These are phyloP conservation scores for Cephalopterus ornatus DNA, from an alignment of 2,113 vertebrate genomes.

Conservation along the genomic window DNA sequence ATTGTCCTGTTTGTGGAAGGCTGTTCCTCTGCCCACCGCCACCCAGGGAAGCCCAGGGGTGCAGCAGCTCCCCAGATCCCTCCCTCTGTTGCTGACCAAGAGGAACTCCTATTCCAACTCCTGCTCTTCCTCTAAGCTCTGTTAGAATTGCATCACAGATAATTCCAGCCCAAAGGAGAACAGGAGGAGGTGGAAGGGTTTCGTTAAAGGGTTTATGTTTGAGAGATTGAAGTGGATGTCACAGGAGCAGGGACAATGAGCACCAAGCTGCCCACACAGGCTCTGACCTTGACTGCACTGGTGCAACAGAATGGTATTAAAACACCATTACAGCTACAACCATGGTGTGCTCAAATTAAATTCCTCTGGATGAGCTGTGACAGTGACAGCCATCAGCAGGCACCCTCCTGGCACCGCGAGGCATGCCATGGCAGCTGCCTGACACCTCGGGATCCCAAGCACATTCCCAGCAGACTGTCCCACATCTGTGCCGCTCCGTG, in stretches of 20 bases:
- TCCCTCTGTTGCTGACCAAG: fast-evolving
- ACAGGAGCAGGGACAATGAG: neutral
- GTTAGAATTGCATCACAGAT: neutral
- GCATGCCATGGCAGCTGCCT: neutral
- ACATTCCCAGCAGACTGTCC: fast-evolving
- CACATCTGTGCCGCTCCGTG: neutral
- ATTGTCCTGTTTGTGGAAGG: neutral
- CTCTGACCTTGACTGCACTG: fast-evolving
- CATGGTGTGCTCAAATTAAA: fast-evolving
- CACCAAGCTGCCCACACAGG: neutral
- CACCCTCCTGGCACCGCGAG: neutral
- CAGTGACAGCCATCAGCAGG: fast-evolving
- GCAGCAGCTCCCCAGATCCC: neutral
- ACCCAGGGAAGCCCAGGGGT: neutral
- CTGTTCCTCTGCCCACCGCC: too few species aligned
- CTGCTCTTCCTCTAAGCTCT: neutral
- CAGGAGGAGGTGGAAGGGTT: neutral
- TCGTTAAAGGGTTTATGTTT: neutral
- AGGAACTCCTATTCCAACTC: neutral
- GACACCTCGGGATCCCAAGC: fast-evolving
- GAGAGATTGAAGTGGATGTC: neutral
- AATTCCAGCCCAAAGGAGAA: neutral
- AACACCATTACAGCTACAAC: neutral
- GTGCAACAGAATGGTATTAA: neutral
- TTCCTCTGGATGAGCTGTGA: neutral